A percentile compares a stretch with the other conserved stretches of the same genome.
These are phyloP conservation scores for Harpagus bidentatus DNA, from an alignment of 2,113 vertebrate genomes.

Conservation along the genomic window DNA sequence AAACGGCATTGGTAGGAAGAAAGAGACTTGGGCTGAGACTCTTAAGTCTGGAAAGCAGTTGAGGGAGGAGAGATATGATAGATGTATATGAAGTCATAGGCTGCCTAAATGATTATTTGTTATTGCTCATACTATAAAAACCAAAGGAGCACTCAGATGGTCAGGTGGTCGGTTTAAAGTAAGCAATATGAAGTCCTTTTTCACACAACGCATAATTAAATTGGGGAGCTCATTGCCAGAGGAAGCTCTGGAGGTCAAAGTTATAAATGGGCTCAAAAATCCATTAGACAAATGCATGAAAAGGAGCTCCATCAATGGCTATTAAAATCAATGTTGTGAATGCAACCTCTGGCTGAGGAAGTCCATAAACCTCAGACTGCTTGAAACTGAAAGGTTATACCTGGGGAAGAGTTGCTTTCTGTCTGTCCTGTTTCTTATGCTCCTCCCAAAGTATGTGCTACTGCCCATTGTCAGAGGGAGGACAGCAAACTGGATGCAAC, in stretches of 20 bases:
- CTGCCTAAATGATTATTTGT: not conserved
- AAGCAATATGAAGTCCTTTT: conserved; percentile 14
- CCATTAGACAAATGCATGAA: conserved; percentile 51
- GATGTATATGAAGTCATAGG: not conserved
- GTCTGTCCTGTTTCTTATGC: not conserved
- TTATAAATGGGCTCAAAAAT: conserved; percentile 29
- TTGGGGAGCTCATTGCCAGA: conserved; percentile 1
- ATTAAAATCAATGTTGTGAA: conserved; percentile 37
- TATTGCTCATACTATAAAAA: not conserved
- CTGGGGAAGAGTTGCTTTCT: not conserved
- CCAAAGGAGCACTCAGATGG: not conserved
- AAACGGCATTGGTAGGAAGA: not conserved
- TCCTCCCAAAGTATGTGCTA: not conserved
- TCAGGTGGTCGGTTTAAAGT: not conserved
- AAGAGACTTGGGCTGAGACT: not conserved
- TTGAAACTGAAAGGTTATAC: not conserved
- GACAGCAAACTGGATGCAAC: not conserved
- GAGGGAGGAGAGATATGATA: not conserved
- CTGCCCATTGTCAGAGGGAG: not conserved
- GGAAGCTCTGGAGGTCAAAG: conserved; percentile 15
- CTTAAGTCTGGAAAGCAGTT: not conserved
- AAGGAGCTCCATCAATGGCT: conserved; percentile 22
- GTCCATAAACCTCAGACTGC: not conserved
- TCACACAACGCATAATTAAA: conserved; percentile 50
- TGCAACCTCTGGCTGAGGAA: not conserved